A percentile compares a stretch with the other conserved stretches of the same genome.
phyloP scores from a whole-genome alignment of 2,797 vertebrate genomes.

The Myotis findleyi region DNA sequence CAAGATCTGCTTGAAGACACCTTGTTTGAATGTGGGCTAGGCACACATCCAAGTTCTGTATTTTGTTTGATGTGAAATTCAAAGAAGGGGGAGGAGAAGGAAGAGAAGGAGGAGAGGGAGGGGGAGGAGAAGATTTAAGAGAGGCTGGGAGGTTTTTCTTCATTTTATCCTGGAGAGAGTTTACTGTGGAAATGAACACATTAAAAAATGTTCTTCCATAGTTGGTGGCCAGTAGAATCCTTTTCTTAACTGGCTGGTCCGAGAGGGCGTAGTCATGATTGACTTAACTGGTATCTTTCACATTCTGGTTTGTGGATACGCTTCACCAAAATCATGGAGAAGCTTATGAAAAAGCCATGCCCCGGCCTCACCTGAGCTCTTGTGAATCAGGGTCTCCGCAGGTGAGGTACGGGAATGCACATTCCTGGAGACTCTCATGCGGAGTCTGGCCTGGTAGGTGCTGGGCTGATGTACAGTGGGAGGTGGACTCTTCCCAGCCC shows the following conservation, averaged over 20 bases:
- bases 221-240: not conserved
- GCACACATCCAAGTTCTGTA: not conserved
- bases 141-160: not conserved
- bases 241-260: not conserved
- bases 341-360: not conserved
- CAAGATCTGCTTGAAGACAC: not conserved
- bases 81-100: not conserved
- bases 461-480: not conserved
- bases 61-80: not conserved
- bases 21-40: not conserved
- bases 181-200: not conserved
- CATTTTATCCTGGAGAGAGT: not conserved
- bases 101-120: not conserved
- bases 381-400: not conserved
- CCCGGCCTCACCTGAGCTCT: not conserved
- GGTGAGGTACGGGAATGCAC: not conserved
- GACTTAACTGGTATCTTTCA: not conserved
- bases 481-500: not conserved
- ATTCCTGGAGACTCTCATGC: not conserved
- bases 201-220: not conserved
- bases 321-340: not conserved
- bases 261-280: not conserved
- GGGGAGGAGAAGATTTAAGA: not conserved
- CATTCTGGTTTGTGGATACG: not conserved
- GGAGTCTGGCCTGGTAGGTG: not conserved